A percentile compares a stretch with the other conserved stretches of the same genome.
Evolutionary conservation across 2,888 invertebrate species (phyloP).

Genomic region (Drosophila mimetica): DNA sequence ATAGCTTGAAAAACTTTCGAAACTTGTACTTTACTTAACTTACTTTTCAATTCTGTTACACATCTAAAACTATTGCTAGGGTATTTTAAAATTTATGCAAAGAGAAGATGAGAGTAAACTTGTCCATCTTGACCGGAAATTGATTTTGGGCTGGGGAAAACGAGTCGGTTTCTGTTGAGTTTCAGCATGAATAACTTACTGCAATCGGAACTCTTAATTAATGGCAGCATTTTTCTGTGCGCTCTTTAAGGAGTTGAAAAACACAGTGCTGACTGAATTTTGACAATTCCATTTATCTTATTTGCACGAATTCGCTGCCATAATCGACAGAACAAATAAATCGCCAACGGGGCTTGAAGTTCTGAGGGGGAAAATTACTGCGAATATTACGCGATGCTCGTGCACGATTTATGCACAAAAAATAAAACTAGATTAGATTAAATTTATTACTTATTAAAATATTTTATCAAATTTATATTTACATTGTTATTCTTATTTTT

Average conservation of each 20-base stretch:
- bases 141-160: slow-evolving; percentile 1
- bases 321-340: slow-evolving; percentile 51
- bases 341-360: slow-evolving; percentile 26
- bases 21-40: neutral
- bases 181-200: slow-evolving; percentile 35
- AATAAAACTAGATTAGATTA: neutral
- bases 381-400: neutral
- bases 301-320: slow-evolving; percentile 37
- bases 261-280: slow-evolving; percentile 35
- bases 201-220: slow-evolving; percentile 22
- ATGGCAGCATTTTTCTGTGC: slow-evolving; percentile 14
- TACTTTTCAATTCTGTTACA: neutral
- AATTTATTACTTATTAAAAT: neutral
- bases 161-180: neutral
- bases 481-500: neutral
- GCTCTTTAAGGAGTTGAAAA: slow-evolving; percentile 35
- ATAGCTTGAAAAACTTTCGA: neutral
- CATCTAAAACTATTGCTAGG: neutral
- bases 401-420: neutral
- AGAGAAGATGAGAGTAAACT: neutral
- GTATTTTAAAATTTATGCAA: neutral
- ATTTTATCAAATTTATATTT: neutral
- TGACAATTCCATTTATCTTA: slow-evolving; percentile 61
- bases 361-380: neutral
- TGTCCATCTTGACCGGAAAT: slow-evolving; percentile 18